Conservation (phyloP, 64 coral and sea anemone species). For the Trachythela sp. region DNA sequence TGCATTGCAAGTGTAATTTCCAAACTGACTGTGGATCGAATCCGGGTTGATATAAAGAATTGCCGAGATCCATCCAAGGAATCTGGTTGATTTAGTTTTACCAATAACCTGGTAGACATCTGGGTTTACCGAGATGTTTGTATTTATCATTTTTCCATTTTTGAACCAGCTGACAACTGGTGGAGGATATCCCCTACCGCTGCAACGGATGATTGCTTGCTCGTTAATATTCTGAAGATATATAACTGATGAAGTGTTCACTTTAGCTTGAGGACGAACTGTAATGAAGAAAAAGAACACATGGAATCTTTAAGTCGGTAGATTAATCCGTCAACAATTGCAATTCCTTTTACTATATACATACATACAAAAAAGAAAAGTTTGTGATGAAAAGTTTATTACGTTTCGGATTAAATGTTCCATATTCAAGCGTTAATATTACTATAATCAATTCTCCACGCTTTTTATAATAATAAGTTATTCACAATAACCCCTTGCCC, state of each 20-base stretch:
- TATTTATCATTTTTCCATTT: not conserved
- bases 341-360: too few species aligned
- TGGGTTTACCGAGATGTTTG: not conserved
- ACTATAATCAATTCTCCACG: too few species aligned
- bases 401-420: too few species aligned
- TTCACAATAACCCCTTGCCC: too few species aligned
- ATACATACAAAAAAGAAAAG: too few species aligned
- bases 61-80: not conserved
- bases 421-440: too few species aligned
- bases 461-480: too few species aligned
- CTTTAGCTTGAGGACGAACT: not conserved
- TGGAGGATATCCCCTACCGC: not conserved
- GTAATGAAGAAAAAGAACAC: not conserved
- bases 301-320: not conserved
- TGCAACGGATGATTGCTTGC: not conserved
- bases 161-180: not conserved
- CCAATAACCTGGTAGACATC: not conserved
- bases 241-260: not conserved
- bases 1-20: not conserved
- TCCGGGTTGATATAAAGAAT: not conserved
- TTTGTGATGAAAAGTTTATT: too few species aligned
- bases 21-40: not conserved
- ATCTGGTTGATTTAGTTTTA: not conserved
- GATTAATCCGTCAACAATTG: not conserved
- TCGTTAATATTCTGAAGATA: not conserved